A percentile compares a stretch with the other conserved stretches of the same genome.
These are phyloP conservation scores for Alethe castanea DNA, from an alignment of 2,113 vertebrate species.

Conservation along the genomic window DNA sequence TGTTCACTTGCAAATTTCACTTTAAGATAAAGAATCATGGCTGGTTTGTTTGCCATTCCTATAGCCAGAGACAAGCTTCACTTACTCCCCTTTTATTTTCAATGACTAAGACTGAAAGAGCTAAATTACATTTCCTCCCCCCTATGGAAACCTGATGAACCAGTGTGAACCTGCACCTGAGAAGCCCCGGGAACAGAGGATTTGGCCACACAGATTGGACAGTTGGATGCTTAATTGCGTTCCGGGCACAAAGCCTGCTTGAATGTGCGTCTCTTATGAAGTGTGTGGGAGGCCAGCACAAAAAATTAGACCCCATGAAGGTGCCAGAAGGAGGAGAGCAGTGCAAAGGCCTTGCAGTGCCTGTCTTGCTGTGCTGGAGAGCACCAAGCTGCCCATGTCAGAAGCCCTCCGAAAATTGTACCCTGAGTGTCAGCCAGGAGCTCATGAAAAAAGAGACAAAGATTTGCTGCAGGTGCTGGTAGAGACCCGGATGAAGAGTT, in stretches of 20 bases:
- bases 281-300: slow-evolving; percentile 10
- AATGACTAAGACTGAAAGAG: slow-evolving; percentile 49
- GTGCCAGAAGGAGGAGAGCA: slow-evolving; percentile 1
- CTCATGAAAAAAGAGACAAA: background rate
- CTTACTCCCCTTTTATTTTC: slow-evolving; percentile 48
- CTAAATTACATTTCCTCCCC: slow-evolving; percentile 55
- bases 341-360: background rate
- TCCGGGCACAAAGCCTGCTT: slow-evolving; percentile 45
- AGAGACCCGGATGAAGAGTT: background rate
- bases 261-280: slow-evolving; percentile 27
- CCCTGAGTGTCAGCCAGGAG: background rate
- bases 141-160: slow-evolving; percentile 50
- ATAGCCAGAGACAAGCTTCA: slow-evolving; percentile 32
- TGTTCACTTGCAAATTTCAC: slow-evolving; percentile 59
- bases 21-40: slow-evolving; percentile 48
- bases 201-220: slow-evolving; percentile 55
- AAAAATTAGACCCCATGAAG: slow-evolving; percentile 27
- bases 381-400: background rate
- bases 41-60: slow-evolving; percentile 51
- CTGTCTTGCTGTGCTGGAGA: background rate
- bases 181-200: background rate
- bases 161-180: slow-evolving; percentile 60
- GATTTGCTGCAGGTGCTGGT: background rate
- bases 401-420: background rate
- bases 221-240: slow-evolving; percentile 36